Evolutionary conservation across 1,140 invertebrate genomes (phyloP), one percentile per base, ranked within the genome.

Genomic region (Portunus trituberculatus): DNA sequence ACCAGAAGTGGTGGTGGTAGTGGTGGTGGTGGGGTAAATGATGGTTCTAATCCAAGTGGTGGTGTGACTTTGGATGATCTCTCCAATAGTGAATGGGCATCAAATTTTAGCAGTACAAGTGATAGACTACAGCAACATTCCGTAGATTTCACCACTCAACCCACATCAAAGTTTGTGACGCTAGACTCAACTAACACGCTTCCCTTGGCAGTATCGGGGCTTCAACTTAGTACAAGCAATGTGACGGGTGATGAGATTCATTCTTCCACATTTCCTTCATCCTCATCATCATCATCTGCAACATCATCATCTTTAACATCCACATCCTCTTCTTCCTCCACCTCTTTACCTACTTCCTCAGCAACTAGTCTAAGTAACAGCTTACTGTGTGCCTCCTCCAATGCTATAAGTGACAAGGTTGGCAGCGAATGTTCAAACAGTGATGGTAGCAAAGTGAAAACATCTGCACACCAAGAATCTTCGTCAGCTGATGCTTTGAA

Each of bases 331-430:
- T 90, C 92, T 48, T 91, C 94, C 52, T 91, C 89, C 88, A 84
- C 46, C 20, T 93, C 95, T n/a, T 93, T 91, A 90, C 83, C 95
- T 48, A 90, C 76, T 84, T 95, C 95, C 87, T 91, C 92, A 95
- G 95, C 92, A 93, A 95, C 95, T 95, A 95, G 95, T 95, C 95
- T 95, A 95, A 95, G 95, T 95, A 95, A 95, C 92, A 95, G 95
- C 92, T 93, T 95, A 95, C 86, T 52, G 95, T 95, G 95, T 95
- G 95, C 95, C 95, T 95, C 95, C 92, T 91, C 86, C 59, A 95
- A 76, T 93, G 92, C 82, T 93, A 46, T 90, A 86, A 93, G 87
- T 93, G 91, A 93, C 31, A 93, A 92, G 91, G 94, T 88, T 93
- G 94, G 91, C 94, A 95, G 94, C 90, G 91, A 95, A 88, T 95